A percentile compares a stretch with the other conserved stretches of the same genome.
phyloP scores from a whole-genome alignment of 2,797 vertebrate species.

The Yasuhikotakia modesta region DNA sequence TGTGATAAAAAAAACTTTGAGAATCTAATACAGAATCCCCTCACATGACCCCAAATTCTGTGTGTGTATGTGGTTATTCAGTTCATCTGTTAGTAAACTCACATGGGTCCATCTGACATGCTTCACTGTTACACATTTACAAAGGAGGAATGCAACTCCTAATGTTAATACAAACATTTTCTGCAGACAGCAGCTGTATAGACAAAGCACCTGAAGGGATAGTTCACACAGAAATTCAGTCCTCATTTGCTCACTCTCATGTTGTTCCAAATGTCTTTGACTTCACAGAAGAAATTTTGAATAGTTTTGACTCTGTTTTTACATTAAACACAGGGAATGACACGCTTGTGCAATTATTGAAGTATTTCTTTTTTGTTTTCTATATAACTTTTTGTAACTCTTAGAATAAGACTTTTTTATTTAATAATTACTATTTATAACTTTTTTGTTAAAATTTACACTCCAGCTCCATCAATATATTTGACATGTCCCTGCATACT shows the following conservation, averaged over 20 bases:
- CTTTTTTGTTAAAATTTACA: no score
- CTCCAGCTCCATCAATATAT: no score
- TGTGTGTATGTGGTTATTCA: slow-evolving; percentile 36
- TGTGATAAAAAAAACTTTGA: slow-evolving; percentile 2
- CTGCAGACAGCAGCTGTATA: neutral
- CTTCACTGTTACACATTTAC: slow-evolving; percentile 32
- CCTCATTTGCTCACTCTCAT: neutral
- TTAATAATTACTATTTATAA: no score
- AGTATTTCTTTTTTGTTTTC: neutral
- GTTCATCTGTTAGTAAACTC: slow-evolving; percentile 40
- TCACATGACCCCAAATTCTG: neutral
- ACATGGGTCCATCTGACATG: slow-evolving; percentile 25
- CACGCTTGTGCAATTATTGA: neutral
- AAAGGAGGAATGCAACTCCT: slow-evolving; percentile 29
- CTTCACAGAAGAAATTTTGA: neutral
- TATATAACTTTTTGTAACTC: no score
- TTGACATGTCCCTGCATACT: neutral
- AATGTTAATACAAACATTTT: neutral
- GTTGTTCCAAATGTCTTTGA: neutral
- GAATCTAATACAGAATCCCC: slow-evolving; percentile 1
- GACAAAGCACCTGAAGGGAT: neutral
- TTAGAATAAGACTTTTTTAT: no score
- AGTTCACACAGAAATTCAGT: neutral
- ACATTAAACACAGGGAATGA: neutral
- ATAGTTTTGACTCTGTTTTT: neutral